These are phyloP conservation scores for Hedychridium roseum DNA, from an alignment of 2,888 invertebrate species.

Conservation along the genomic window DNA sequence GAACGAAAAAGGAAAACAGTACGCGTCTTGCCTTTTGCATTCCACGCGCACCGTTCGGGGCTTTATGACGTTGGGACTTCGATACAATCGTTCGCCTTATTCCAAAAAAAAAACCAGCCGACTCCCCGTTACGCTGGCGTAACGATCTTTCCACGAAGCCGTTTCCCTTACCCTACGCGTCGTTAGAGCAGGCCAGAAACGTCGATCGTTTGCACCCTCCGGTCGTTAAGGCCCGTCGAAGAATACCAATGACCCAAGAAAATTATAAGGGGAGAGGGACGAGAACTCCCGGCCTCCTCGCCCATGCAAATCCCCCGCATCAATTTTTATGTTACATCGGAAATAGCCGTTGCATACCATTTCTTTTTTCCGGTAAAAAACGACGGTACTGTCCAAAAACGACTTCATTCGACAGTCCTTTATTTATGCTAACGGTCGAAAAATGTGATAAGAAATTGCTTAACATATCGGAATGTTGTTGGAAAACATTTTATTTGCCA, in stretches of 20 bases:
- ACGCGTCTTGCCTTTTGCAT: not conserved
- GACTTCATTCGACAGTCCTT: no score
- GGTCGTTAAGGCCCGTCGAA: slow-evolving; percentile 23
- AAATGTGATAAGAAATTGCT: no score
- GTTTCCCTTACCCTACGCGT: slow-evolving; percentile 14
- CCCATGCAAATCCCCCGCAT: not conserved
- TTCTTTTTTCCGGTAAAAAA: no score
- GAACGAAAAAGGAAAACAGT: no score
- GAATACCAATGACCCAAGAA: slow-evolving; percentile 40
- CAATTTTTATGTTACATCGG: no score
- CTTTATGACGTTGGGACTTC: not conserved
- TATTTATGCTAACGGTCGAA: no score
- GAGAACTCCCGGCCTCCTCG: not conserved
- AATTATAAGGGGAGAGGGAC: slow-evolving; percentile 27
- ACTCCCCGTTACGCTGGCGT: slow-evolving; percentile 7
- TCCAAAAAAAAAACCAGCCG: not conserved
- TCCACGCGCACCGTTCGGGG: not conserved
- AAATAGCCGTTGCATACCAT: no score
- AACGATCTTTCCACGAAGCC: slow-evolving; percentile 20
- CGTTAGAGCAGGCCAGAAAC: slow-evolving; percentile 13
- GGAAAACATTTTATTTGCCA: no score
- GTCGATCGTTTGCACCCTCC: slow-evolving; percentile 27
- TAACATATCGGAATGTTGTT: no score
- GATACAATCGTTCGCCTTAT: no score
- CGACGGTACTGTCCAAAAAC: no score